Evolutionary conservation across 1,140 invertebrate genomes (phyloP).

Genomic region (Littorina saxatilis): DNA sequence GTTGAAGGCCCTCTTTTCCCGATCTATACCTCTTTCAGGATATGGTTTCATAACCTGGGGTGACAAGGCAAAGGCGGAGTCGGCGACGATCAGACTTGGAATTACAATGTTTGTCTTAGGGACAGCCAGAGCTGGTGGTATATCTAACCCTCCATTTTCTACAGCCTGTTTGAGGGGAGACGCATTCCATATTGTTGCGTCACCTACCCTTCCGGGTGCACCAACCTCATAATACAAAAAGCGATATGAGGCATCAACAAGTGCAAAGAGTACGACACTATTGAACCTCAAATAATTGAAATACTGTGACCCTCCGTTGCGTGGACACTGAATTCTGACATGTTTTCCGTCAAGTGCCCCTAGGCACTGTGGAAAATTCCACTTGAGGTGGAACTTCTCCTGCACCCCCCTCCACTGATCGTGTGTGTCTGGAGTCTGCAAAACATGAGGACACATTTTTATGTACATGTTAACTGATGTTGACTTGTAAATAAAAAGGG

Average conservation of each 20-base stretch:
- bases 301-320: too few relatives aligned
- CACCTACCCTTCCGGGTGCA: conserved; percentile 13
- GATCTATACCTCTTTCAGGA: neutral
- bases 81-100: conserved; percentile 17
- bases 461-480: too few relatives aligned
- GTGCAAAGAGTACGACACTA: conserved; percentile 66
- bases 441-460: too few relatives aligned
- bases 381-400: too few relatives aligned
- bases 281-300: conserved; percentile 70
- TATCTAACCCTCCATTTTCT: neutral
- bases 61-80: conserved; percentile 10
- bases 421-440: too few relatives aligned
- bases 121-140: neutral
- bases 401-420: too few relatives aligned
- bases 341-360: too few relatives aligned
- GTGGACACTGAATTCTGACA: too few relatives aligned
- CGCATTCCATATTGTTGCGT: neutral
- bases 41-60: neutral
- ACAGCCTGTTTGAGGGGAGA: neutral
- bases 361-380: too few relatives aligned
- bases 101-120: neutral
- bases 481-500: too few relatives aligned
- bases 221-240: conserved; percentile 72
- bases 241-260: conserved; percentile 71
- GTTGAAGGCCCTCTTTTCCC: neutral